Evolutionary conservation across 2,113 vertebrate genomes (phyloP), one percentile per base, ranked within the genome.

Genomic region (Atrichornis clamosus): DNA sequence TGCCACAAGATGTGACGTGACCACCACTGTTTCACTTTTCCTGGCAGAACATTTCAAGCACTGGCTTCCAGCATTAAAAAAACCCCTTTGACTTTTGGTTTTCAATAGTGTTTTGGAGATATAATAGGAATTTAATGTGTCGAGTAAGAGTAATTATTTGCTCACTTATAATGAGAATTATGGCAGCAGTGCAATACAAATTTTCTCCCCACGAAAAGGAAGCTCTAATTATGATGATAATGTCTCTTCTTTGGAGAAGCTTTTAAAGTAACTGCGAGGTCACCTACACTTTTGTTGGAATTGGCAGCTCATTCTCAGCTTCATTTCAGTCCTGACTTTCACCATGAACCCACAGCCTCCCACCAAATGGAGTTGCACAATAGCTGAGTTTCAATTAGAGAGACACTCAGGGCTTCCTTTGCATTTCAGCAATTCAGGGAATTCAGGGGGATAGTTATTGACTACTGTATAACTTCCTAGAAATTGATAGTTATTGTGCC

Each of bases 171-270:
- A 84, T 74, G 35, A 81, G 84, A 93, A 81, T 67, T 87, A 70
- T 50, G 69, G 47, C 74, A 82, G 58, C 30, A 60, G 46, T 11
- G 21, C 65, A 86, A 85, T 44, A 56, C 11, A 64, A 46, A 62
- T 39, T 37, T 58, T 86, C 84, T 62, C 14, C 46, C 35, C n/a
- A 32, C 63, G 69, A 42, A 77, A 95, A 81, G 15, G 20, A 84
- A 87, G 49, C 37, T 85, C 73, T 89, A 90, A 89, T 89, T 91
- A 91, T 39, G 59, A 91, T 84, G 33, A 68, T 96, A 93, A 93
- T 59, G 44, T 52, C 65, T 84, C 5, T 81, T 91, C 62, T 87
- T 79, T 78, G 65, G 24, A 49, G 52, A 50, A 86, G 77, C 73
- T 90, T 96, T 95, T 87, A 59, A 87, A 87, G 56, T 24, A 84